Conservation (phyloP, 1,140 invertebrate species). For the Lanistes nyassanus region DNA sequence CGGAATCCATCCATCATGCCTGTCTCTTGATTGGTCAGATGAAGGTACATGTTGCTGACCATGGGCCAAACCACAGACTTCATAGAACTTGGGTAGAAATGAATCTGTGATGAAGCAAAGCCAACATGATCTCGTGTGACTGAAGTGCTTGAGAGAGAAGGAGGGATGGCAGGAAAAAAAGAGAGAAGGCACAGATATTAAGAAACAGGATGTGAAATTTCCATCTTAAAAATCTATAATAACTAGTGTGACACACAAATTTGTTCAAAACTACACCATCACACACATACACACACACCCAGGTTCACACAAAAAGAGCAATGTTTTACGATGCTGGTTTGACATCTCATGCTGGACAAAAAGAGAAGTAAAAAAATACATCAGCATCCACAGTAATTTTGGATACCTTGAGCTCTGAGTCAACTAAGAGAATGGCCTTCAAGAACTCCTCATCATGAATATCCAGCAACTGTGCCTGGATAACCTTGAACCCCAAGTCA, state of each 20-base stretch:
- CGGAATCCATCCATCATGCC: slow-evolving; percentile 77
- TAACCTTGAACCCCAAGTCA: slow-evolving; percentile 77
- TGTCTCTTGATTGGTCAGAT: slow-evolving; percentile 75
- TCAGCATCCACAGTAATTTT: no score
- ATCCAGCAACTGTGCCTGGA: slow-evolving; percentile 79
- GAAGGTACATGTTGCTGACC: slow-evolving; percentile 72
- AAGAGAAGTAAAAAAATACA: no score
- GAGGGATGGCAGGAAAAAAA: no score
- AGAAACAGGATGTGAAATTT: no score
- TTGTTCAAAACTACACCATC: neutral
- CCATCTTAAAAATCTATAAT: no score
- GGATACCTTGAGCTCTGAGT: slow-evolving; percentile 74
- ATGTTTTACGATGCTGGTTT: neutral
- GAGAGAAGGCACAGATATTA: no score
- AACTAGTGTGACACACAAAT: no score
- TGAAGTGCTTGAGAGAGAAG: neutral
- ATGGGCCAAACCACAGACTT: slow-evolving; percentile 63
- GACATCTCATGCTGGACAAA: neutral
- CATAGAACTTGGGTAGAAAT: slow-evolving; percentile 75
- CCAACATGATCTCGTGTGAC: neutral
- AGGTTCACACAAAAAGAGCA: neutral
- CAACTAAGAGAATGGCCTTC: slow-evolving; percentile 81
- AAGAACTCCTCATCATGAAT: slow-evolving; percentile 74
- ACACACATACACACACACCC: neutral
- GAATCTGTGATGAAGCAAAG: slow-evolving; percentile 54